These are phyloP conservation scores for Phrynocephalus guinanensis DNA, from an alignment of 2,797 vertebrate genomes.

Conservation along the genomic window DNA sequence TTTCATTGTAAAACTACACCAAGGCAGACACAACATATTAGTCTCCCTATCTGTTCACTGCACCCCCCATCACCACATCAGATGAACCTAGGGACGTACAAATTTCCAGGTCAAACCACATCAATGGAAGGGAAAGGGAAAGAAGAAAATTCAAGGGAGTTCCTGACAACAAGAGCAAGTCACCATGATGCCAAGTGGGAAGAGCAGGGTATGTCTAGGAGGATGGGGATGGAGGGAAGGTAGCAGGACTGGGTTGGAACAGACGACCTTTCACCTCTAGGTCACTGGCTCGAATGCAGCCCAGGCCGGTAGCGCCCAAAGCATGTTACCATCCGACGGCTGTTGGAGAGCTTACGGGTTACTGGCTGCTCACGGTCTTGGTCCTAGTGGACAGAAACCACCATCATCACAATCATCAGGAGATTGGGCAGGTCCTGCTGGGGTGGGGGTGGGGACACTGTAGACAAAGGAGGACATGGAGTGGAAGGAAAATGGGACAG, in stretches of 20 bases:
- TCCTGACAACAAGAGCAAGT: background rate
- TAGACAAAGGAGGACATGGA: background rate
- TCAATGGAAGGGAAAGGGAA: background rate
- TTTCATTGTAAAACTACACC: background rate
- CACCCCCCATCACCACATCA: background rate
- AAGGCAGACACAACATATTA: background rate
- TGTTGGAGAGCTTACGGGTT: conserved; percentile 28
- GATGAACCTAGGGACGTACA: background rate
- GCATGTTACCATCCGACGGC: conserved; percentile 39
- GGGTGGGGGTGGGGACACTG: background rate
- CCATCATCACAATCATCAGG: conserved; percentile 36
- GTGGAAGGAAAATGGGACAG: background rate
- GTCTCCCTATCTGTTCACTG: background rate
- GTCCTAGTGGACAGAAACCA: conserved; percentile 41
- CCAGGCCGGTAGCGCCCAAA: conserved; percentile 37
- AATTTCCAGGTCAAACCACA: conserved; percentile 4
- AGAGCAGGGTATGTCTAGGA: background rate
- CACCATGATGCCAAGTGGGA: background rate
- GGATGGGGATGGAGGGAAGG: background rate
- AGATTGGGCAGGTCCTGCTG: background rate
- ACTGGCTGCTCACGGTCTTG: conserved; percentile 38
- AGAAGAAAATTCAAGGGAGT: background rate
- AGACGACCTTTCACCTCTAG: conserved; percentile 37
- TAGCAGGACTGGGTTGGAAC: background rate
- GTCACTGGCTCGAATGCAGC: conserved; percentile 44